Base-by-base conservation (phyloP, 92 coral and sea anemone genomes). In the Porites divaricata region DNA sequence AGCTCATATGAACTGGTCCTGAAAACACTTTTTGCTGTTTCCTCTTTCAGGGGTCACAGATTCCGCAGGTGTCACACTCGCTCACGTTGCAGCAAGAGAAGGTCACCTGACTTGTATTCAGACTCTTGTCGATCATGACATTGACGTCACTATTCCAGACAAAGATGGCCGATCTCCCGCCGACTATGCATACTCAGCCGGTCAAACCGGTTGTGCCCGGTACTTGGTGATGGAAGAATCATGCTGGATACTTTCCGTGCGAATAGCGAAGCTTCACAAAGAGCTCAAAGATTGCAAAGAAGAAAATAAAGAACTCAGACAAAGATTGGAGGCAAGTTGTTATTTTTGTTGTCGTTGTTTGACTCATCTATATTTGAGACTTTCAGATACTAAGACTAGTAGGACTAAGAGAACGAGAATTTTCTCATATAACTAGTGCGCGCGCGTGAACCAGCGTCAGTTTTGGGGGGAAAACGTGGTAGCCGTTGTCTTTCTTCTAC, bases 151-250 rank as follows among this genome's bases (percentile, higher is more conserved):
- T 28, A 78, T 83, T 15, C 90, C 87, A 13, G 97, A 94, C 87
- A 93, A 91, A 75, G 98, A 92, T 52, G 97, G 99, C 50, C 83
- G 75, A 25, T 94, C 96, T 10, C 86, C 98, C 63, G 91, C 96
- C 9, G 98, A 93, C 63, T 89, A 91, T 73, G 99, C 99, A 12
- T 93, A 92, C 87, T 85, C 93, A 64, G 89, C 92, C 23, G 92
- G 95, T 72, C 99, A 94, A 77, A 87, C 94, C 70, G 89, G 94
- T 81, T 96, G 99, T 88, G 95, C 91, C 73, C 86, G 94, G 71
- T 96, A 94, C 85, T 86, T 96, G 78, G 91, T 94, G 13, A 83
- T 94, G 90, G 99, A 93, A n/a, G 98, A 96, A 79, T 92, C 96
- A 56, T 96, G 98, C 22, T 85, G 92, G 90, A 75, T 92, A 57